Percentiles rank a stretch among this genome's conserved stretches.
phyloP scores from a whole-genome alignment of 2,113 vertebrate genomes.

The Paratilapia polleni region DNA sequence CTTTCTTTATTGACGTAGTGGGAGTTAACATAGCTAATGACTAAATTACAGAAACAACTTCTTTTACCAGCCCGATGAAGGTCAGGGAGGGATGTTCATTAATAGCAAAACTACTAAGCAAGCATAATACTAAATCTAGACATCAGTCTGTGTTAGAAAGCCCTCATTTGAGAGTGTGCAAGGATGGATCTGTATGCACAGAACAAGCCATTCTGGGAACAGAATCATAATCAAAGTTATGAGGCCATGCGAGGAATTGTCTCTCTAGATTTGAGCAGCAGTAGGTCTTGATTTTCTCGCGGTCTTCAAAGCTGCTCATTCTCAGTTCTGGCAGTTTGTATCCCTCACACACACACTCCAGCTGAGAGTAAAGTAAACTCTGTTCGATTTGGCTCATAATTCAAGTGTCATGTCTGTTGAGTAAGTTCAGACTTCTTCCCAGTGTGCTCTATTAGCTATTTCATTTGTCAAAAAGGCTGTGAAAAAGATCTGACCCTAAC shows the following conservation, averaged over 20 bases:
- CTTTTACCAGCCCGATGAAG: too few species aligned
- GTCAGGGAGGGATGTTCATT: too few species aligned
- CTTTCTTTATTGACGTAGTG: too few species aligned
- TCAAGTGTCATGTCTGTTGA: slow-evolving; percentile 23
- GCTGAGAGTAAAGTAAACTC: slow-evolving; percentile 26
- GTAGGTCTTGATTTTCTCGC: background rate
- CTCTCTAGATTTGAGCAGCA: background rate
- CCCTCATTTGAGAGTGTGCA: background rate
- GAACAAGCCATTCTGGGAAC: background rate
- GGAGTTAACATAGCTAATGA: too few species aligned
- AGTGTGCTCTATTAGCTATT: background rate
- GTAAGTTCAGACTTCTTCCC: background rate
- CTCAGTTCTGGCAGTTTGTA: slow-evolving; percentile 12
- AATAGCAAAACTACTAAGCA: background rate
- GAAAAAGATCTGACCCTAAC: background rate
- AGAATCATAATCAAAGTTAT: background rate
- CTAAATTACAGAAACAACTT: too few species aligned
- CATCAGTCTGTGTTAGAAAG: background rate
- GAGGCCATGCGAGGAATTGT: background rate
- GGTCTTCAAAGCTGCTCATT: background rate
- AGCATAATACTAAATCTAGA: background rate
- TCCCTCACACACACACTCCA: slow-evolving; percentile 10
- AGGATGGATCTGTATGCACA: background rate
- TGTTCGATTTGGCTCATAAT: background rate
- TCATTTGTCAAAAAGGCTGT: background rate